Percentiles rank a stretch among this genome's conserved stretches.
Evolutionary conservation across 1,140 invertebrate species (phyloP).

Genomic region (Heliconius hewitsoni): DNA sequence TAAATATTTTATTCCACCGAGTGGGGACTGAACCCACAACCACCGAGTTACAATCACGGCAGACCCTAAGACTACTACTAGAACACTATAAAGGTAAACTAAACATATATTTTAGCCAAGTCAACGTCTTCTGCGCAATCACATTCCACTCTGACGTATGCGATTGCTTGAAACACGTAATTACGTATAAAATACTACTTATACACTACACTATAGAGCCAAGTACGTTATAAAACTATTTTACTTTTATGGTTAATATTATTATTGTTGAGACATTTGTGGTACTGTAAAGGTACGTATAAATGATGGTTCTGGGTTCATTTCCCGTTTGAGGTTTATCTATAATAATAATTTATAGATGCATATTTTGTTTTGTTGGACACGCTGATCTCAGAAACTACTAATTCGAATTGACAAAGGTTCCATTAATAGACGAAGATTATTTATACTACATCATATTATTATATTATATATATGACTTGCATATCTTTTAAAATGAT

Average conservation of each 20-base stretch:
- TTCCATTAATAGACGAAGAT: too few species aligned
- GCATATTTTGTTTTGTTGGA: too few species aligned
- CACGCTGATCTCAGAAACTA: too few species aligned
- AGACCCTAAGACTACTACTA: background rate
- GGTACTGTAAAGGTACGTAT: background rate
- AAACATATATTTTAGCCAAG: background rate
- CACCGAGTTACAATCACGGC: too few species aligned
- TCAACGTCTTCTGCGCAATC: conserved; percentile 32
- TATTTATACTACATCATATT: too few species aligned
- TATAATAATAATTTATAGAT: too few species aligned
- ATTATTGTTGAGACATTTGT: background rate
- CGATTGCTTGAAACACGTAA: conserved; percentile 46
- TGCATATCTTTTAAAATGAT: too few species aligned
- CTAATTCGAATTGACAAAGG: too few species aligned
- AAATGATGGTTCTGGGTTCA: background rate
- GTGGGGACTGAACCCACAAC: too few species aligned
- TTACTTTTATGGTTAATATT: background rate
- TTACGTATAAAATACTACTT: conserved; percentile 41
- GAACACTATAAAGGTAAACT: background rate
- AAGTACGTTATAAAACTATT: background rate
- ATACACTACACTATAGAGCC: background rate
- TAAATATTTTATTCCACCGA: too few species aligned
- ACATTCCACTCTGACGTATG: conserved; percentile 43
- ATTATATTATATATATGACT: too few species aligned
- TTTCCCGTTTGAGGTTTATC: background rate